Evolutionary conservation across 1,140 invertebrate genomes (phyloP), one percentile per base, ranked within the genome.

Genomic region (Ericerus pela): DNA sequence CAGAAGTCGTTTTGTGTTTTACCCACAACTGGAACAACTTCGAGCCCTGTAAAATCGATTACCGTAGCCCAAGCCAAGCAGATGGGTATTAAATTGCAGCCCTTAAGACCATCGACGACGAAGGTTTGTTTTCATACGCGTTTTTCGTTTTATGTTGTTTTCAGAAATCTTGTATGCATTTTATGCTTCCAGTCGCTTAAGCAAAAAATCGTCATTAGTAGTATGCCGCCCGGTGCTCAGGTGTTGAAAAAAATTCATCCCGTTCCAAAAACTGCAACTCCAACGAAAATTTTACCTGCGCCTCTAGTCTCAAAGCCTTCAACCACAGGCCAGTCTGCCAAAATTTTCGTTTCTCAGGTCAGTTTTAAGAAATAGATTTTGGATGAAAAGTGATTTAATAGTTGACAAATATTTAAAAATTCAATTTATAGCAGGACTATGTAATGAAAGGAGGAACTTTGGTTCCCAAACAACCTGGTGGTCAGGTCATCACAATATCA

Each of bases 271-370:
- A 31, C 57, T 24, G 54, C 57, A 31, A 76, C 77, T n/a, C 77
- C 79, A 2, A 74, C 79, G 18, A 82, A 82, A 69, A 78, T 84
- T 60, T 70, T 82, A 41, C 80, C 84, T 36, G 79, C 82, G 27
- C 79, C 81, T 56, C 62, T 72, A 64, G 65, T 64, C n/a, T 36
- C 53, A 24, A 55, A 33, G 33, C 54, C 60, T 51, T 69, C 72
- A 53, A 65, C 67, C 58, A 58, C 66, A 11, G n/a, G 62, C 70
- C 1, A 79, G 79, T 62, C 72, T 68, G 69, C 61, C 76, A 72
- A 75, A 70, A 70, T 81, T 64, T 73, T 78, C 62, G 70, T 75
- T 57, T 67, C 79, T 72, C 72, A 77, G 67, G 75, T 79, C 56
- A 43, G 26, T 30, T 43, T 12, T 28, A 3, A 27, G 16, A 55